A percentile compares a stretch with the other conserved stretches of the same genome.
These are phyloP conservation scores for Rhabdornis inornatus DNA, from an alignment of 2,113 vertebrate genomes.

Conservation along the genomic window DNA sequence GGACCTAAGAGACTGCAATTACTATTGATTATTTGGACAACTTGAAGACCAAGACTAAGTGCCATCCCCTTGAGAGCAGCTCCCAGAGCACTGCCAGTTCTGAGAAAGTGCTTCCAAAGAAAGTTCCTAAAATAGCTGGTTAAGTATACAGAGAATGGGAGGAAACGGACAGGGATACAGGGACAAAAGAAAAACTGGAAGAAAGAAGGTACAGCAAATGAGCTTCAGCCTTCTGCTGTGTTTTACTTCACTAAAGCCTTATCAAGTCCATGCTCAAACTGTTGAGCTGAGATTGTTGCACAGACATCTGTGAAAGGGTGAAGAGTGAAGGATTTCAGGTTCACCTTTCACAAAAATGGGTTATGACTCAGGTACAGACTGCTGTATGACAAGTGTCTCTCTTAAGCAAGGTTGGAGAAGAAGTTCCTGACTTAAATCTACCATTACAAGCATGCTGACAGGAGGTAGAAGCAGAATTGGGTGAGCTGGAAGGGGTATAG, in stretches of 20 bases:
- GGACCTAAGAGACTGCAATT: background rate
- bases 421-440: background rate
- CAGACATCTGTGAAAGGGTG: background rate
- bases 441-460: background rate
- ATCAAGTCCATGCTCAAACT: background rate
- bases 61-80: background rate
- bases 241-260: background rate
- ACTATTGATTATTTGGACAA: background rate
- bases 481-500: background rate
- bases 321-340: background rate
- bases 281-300: background rate
- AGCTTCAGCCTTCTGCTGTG: background rate
- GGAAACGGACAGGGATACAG: background rate
- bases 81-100: background rate
- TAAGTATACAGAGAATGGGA: background rate
- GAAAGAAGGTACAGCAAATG: background rate
- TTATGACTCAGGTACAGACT: background rate
- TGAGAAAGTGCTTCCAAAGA: background rate
- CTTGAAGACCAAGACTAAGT: background rate
- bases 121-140: background rate
- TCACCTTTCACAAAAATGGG: background rate
- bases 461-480: background rate
- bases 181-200: background rate
- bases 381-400: background rate
- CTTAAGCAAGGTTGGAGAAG: background rate